Percentiles rank a stretch among this genome's conserved stretches.
These are phyloP conservation scores for Hemitrygon akajei DNA, from an alignment of 2,797 vertebrate genomes.

Conservation along the genomic window DNA sequence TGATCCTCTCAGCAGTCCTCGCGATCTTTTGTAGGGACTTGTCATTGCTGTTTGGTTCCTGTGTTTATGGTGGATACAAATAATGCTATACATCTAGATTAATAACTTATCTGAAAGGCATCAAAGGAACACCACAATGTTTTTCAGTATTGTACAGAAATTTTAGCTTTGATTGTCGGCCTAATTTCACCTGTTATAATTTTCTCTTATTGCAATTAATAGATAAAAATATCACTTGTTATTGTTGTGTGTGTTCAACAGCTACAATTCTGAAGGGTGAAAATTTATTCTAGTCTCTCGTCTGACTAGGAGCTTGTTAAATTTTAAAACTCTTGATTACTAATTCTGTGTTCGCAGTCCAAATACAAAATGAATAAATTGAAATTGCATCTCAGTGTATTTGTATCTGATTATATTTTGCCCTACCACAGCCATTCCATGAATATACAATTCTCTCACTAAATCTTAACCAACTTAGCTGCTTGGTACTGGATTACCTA, in stretches of 20 bases:
- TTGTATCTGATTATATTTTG: background rate
- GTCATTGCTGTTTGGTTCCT: background rate
- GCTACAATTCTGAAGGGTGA: background rate
- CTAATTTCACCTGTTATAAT: background rate
- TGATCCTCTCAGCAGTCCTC: too few relatives aligned
- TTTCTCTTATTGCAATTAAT: background rate
- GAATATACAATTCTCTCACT: background rate
- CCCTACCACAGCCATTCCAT: too few relatives aligned
- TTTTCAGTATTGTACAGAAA: background rate
- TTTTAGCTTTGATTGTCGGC: background rate
- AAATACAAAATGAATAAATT: background rate
- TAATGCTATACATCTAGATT: background rate
- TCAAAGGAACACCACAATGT: background rate
- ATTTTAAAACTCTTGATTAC: slow-evolving; percentile 13
- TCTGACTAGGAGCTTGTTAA: background rate
- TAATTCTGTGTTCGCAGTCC: background rate
- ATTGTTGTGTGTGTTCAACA: background rate
- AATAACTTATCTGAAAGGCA: background rate
- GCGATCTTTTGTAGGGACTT: too few relatives aligned
- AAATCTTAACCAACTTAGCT: background rate
- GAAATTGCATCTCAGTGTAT: background rate
- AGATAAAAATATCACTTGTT: background rate
- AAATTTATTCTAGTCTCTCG: background rate
- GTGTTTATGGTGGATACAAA: background rate
- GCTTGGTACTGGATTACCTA: background rate